Evolutionary conservation across 2,888 invertebrate species (phyloP).

Genomic region (Bugula neritina): DNA sequence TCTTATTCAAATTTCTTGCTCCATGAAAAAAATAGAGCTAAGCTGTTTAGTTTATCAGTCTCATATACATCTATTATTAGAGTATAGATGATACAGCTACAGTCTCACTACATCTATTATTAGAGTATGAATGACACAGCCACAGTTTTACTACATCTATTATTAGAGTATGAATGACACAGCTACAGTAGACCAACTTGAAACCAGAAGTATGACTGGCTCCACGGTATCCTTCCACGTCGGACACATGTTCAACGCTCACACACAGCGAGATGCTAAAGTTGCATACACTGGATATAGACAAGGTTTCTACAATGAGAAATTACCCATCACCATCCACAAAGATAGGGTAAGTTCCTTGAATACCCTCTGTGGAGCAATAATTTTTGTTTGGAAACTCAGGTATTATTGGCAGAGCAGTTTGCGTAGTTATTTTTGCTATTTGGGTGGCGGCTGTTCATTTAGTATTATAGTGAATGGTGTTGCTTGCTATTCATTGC

Average conservation of each 20-base stretch:
- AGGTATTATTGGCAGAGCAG: not conserved
- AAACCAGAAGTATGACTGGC: slow-evolving; percentile 26
- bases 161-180: slow-evolving; percentile 20
- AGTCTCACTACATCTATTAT: too few relatives aligned
- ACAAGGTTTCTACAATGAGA: slow-evolving; percentile 36
- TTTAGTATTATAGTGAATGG: not conserved
- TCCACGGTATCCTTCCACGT: not conserved
- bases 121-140: too few relatives aligned
- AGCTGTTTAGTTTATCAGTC: too few relatives aligned
- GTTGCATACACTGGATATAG: slow-evolving; percentile 38
- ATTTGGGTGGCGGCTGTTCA: not conserved
- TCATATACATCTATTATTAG: too few relatives aligned
- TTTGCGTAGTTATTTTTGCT: not conserved
- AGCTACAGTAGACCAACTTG: not conserved
- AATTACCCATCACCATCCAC: slow-evolving; percentile 40
- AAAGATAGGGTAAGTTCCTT: slow-evolving; percentile 37
- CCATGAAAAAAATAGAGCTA: too few relatives aligned
- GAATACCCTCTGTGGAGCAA: not conserved
- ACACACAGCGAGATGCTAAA: not conserved
- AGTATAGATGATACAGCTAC: too few relatives aligned
- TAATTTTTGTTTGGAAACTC: not conserved
- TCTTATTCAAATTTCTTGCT: too few relatives aligned
- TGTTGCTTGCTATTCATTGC: slow-evolving; percentile 28
- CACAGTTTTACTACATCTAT: not conserved
- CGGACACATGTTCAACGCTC: slow-evolving; percentile 4